phyloP scores from a whole-genome alignment of 1,140 invertebrate genomes.

The Magallana ariakensis region DNA sequence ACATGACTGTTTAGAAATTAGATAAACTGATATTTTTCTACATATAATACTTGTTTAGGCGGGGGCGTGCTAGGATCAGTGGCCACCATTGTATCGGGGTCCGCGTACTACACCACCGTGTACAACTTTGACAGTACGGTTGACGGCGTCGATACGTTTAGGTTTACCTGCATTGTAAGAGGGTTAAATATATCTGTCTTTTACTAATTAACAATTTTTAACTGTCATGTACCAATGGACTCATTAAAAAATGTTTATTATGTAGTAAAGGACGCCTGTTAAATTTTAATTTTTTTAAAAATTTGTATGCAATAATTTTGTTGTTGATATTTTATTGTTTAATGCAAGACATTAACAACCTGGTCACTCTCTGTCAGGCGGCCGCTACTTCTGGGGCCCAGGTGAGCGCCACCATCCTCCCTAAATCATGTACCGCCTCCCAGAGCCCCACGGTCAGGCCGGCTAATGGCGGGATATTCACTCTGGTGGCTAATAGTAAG shows the following conservation, averaged over 20 bases:
- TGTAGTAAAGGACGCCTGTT: too few species aligned
- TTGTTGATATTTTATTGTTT: too few species aligned
- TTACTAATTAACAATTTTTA: too few species aligned
- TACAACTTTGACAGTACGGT: conserved; percentile 24
- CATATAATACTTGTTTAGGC: background rate
- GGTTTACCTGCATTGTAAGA: conserved; percentile 24
- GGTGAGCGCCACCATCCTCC: background rate
- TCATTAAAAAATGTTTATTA: too few species aligned
- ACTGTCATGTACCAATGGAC: too few species aligned
- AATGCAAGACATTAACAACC: too few species aligned
- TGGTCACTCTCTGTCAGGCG: background rate
- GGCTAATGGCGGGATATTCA: background rate
- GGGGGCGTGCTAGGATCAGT: conserved; percentile 12
- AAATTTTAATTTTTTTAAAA: too few species aligned
- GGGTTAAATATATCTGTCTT: background rate
- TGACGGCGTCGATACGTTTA: background rate
- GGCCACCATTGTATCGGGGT: background rate
- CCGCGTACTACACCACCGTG: conserved; percentile 17
- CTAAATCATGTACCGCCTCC: conserved; percentile 8
- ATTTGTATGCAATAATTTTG: too few species aligned
- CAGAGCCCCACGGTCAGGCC: background rate
- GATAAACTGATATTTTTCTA: background rate
- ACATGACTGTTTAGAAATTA: too few species aligned
- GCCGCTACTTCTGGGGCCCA: background rate
- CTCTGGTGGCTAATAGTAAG: background rate